phyloP scores from a whole-genome alignment of 1,140 invertebrate species.

The Akabosia matsudoensis region DNA sequence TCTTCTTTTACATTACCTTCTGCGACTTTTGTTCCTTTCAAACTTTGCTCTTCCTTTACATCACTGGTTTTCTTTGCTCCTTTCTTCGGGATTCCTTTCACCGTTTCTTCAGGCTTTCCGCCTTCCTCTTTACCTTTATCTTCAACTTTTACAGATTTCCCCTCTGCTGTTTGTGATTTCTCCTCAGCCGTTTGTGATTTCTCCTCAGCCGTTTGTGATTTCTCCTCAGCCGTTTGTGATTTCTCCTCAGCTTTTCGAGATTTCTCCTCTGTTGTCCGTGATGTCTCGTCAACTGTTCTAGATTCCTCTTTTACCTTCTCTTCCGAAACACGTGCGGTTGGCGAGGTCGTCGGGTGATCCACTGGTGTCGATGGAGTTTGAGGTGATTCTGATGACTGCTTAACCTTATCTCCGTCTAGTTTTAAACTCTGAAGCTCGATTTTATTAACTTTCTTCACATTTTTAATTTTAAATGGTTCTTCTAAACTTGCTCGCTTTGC shows the following conservation, averaged over 20 bases:
- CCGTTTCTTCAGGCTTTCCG: slow-evolving; percentile 22
- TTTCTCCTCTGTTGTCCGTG: slow-evolving; percentile 37
- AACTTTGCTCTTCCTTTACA: slow-evolving; percentile 7
- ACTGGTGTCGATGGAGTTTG: background rate
- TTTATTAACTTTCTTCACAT: slow-evolving; percentile 29
- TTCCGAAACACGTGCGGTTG: background rate
- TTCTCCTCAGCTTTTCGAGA: slow-evolving; percentile 40
- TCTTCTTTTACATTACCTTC: slow-evolving; percentile 42
- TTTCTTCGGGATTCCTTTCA: slow-evolving; percentile 27
- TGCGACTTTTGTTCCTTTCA: slow-evolving; percentile 17
- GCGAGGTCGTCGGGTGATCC: background rate
- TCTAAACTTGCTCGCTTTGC: slow-evolving; percentile 3
- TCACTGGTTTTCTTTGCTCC: slow-evolving; percentile 13
- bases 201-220: slow-evolving; percentile 34
- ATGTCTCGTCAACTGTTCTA: slow-evolving; percentile 7
- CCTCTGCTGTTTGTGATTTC: slow-evolving; percentile 37
- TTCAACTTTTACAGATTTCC: slow-evolving; percentile 29
- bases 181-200: slow-evolving; percentile 39
- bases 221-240: slow-evolving; percentile 42
- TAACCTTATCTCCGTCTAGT: background rate
- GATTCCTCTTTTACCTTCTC: background rate
- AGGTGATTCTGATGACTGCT: background rate
- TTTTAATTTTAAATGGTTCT: background rate
- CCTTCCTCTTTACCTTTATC: slow-evolving; percentile 32
- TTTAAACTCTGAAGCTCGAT: slow-evolving; percentile 24